Conservation (phyloP, 1,140 invertebrate species). For the Diplogasteroides magnus region DNA sequence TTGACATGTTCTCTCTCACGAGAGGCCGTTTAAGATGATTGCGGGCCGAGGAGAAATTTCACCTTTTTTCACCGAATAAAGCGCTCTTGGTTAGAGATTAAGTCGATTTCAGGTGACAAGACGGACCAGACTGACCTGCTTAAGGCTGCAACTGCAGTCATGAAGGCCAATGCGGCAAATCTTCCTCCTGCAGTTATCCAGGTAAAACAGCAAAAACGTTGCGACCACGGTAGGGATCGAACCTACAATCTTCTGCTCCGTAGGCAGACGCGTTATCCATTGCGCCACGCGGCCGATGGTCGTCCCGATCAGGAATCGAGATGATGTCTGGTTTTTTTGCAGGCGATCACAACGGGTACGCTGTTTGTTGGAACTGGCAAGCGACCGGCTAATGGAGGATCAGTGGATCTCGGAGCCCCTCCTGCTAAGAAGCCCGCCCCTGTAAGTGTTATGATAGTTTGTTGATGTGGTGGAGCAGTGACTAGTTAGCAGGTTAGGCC, state of each 20-base stretch:
- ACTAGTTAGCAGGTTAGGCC: background rate
- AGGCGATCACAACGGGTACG: background rate
- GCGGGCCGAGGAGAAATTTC: too few species aligned
- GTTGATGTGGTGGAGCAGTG: background rate
- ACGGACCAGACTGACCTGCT: background rate
- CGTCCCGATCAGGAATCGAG: too few species aligned
- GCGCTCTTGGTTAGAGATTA: background rate
- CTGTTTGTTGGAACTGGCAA: background rate
- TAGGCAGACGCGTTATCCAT: conserved; percentile 2
- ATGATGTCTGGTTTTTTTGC: background rate
- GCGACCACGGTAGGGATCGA: background rate
- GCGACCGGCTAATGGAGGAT: background rate
- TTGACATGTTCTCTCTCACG: background rate
- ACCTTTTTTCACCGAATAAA: background rate
- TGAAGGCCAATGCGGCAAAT: background rate
- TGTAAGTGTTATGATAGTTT: background rate
- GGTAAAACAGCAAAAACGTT: background rate
- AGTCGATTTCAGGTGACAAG: background rate
- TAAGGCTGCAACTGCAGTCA: background rate
- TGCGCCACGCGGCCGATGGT: conserved; percentile 2
- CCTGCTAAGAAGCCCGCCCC: background rate
- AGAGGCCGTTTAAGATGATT: too few species aligned
- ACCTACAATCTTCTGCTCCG: conserved; percentile 14
- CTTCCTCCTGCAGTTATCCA: background rate
- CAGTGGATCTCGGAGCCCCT: background rate